Percentiles rank a stretch among this genome's conserved stretches.
Conservation (phyloP, 1,140 invertebrate species). For the Metopolophium dirhodum region DNA sequence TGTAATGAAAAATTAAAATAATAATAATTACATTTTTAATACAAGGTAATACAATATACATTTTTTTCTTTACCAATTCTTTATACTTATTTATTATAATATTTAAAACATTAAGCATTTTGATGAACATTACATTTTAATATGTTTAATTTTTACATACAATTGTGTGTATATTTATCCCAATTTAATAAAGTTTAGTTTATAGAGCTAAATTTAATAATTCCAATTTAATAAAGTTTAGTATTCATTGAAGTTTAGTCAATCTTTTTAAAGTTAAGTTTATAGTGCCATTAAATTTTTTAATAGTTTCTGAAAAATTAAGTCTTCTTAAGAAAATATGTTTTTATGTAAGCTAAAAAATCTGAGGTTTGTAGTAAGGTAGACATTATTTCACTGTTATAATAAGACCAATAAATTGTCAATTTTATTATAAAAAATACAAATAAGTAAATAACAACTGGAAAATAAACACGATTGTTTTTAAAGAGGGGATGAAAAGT, state of each 20-base stretch:
- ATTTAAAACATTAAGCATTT: not conserved
- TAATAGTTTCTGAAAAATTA: not conserved
- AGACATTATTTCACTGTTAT: not conserved
- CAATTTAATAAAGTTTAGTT: not conserved
- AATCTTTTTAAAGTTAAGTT: not conserved
- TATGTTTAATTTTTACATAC: not conserved
- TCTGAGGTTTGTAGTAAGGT: not conserved
- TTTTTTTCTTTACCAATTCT: not conserved
- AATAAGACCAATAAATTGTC: not conserved
- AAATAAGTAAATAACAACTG: not conserved
- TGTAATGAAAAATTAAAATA: not conserved
- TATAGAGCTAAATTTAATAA: no score
- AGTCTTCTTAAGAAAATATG: not conserved
- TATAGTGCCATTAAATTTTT: not conserved
- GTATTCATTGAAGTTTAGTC: not conserved
- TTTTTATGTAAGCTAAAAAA: not conserved
- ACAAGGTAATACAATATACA: not conserved
- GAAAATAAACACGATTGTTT: slow-evolving; percentile 38
- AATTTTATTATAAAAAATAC: not conserved
- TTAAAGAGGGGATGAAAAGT: not conserved
- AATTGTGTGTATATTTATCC: not conserved
- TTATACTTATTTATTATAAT: not conserved
- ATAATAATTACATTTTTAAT: not conserved
- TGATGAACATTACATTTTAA: not conserved
- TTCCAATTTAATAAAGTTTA: not conserved